A percentile compares a stretch with the other conserved stretches of the same genome.
phyloP scores from a whole-genome alignment of 2,888 invertebrate species.

The Morpho helenor region DNA sequence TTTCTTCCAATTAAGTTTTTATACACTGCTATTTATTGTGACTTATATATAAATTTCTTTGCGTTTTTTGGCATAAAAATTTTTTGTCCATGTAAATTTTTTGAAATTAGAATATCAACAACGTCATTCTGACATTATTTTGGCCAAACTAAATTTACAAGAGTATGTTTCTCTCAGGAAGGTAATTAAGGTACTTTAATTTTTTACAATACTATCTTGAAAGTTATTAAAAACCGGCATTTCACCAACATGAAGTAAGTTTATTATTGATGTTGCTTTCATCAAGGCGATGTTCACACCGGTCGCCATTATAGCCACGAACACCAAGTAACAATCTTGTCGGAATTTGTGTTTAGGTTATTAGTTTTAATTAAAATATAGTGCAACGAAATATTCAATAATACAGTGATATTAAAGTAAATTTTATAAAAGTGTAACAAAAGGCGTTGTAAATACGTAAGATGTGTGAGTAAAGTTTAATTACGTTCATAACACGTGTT shows the following conservation, averaged over 20 bases:
- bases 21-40: no score
- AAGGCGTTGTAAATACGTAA: conserved; percentile 45
- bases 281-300: conserved; percentile 51
- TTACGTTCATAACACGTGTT: conserved; percentile 63
- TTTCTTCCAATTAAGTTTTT: no score
- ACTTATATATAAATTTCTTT: no score
- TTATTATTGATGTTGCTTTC: conserved; percentile 33
- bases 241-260: conserved; percentile 51
- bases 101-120: conserved; percentile 27
- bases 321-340: conserved; percentile 36
- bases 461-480: conserved; percentile 52
- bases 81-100: not conserved
- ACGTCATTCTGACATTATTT: conserved; percentile 58
- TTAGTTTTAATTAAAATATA: conserved; percentile 54
- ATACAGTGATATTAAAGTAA: conserved; percentile 36
- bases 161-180: conserved; percentile 68
- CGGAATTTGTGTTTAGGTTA: conserved; percentile 67
- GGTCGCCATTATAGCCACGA: conserved; percentile 79
- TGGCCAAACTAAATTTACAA: conserved; percentile 74
- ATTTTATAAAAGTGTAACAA: conserved; percentile 33
- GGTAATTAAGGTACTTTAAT: conserved; percentile 46
- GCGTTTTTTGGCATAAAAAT: no score
- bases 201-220: conserved; percentile 32
- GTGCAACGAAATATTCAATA: conserved; percentile 48
- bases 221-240: conserved; percentile 36